Conservation (phyloP, 2,113 vertebrate species). For the Sphyrna mokarran region DNA sequence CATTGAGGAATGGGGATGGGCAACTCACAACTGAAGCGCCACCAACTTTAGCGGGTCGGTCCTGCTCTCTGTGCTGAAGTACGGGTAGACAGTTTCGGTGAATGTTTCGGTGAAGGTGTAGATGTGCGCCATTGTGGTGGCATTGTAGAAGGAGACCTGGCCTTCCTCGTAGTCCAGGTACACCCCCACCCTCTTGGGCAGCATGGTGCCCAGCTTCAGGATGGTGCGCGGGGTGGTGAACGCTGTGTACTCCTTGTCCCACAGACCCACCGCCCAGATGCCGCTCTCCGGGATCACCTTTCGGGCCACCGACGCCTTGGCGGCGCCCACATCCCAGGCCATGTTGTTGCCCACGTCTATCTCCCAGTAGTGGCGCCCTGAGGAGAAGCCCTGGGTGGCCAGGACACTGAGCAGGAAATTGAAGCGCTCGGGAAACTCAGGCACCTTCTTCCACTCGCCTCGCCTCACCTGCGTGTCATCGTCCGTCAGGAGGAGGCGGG, state of each 20-base stretch:
- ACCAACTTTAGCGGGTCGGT: background rate
- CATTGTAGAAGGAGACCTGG: conserved; percentile 14
- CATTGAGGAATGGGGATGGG: too few relatives aligned
- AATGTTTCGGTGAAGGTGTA: background rate
- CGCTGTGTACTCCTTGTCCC: conserved; percentile 43
- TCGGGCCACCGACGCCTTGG: background rate
- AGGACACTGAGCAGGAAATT: background rate
- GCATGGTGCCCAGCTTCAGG: background rate
- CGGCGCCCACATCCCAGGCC: conserved; percentile 12
- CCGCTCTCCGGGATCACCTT: conserved; percentile 44
- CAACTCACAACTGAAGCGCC: background rate
- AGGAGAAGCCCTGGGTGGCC: background rate
- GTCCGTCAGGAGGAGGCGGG: conserved; percentile 58
- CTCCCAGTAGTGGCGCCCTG: conserved; percentile 36
- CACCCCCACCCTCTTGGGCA: background rate
- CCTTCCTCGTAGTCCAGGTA: conserved; percentile 32
- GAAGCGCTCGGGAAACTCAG: conserved; percentile 16
- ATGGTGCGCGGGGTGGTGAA: background rate
- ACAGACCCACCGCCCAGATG: conserved; percentile 59
- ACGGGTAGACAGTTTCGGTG: background rate
- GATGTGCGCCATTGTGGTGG: background rate
- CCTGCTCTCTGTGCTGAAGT: background rate
- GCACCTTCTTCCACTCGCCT: background rate
- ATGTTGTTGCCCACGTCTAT: conserved; percentile 1
- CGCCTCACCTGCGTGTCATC: conserved; percentile 49